Conservation (phyloP, 2,797 vertebrate genomes). For the Erithacus rubecula region DNA sequence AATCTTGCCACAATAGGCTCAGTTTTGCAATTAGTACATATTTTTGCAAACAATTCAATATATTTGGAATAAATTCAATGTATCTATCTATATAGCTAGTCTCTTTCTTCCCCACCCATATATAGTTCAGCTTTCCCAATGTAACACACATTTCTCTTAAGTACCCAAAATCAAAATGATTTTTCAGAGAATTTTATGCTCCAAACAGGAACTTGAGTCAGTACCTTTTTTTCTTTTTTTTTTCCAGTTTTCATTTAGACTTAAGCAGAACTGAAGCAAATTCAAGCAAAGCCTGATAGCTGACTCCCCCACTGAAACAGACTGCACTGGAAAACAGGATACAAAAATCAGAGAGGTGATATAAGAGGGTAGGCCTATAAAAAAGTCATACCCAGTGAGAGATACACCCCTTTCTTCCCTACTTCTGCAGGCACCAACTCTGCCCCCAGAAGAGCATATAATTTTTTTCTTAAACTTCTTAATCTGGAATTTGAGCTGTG, state of each 20-base stretch:
- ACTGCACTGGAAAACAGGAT: neutral
- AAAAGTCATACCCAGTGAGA: neutral
- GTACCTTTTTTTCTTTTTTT: neutral
- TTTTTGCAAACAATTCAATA: neutral
- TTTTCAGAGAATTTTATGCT: neutral
- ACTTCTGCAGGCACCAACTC: neutral
- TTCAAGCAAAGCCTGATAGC: neutral
- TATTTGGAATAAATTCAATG: neutral
- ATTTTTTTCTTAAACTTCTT: neutral
- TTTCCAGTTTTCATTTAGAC: neutral
- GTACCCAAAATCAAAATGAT: neutral
- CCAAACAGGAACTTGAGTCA: neutral
- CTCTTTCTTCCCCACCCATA: neutral
- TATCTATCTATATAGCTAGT: neutral
- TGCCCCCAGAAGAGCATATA: neutral
- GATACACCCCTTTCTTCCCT: neutral
- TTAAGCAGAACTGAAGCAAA: neutral
- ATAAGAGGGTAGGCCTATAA: neutral
- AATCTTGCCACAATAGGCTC: neutral
- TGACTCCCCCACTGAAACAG: neutral
- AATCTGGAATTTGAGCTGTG: neutral
- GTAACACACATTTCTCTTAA: neutral
- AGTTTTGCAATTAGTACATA: neutral
- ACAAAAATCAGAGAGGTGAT: neutral
- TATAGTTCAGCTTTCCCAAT: neutral